Conservation (phyloP, 2,888 invertebrate species). For the Tholera decimalis region DNA sequence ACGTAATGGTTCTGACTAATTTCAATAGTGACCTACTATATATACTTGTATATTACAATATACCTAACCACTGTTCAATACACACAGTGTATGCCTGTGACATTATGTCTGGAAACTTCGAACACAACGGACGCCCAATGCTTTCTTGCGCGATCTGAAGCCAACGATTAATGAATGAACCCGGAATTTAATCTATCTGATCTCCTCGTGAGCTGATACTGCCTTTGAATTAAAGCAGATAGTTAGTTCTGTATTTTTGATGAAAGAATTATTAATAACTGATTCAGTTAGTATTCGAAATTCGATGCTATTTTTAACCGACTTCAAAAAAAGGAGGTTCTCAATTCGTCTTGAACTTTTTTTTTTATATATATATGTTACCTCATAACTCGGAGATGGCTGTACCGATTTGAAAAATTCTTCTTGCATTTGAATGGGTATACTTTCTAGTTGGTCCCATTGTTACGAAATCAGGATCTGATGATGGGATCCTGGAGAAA, state of each 20-base stretch:
- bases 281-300: background rate
- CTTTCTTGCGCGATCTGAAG: slow-evolving; percentile 39
- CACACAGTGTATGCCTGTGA: slow-evolving; percentile 17
- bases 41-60: background rate
- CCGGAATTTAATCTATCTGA: slow-evolving; percentile 39
- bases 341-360: too few relatives aligned
- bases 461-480: too few relatives aligned
- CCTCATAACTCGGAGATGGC: too few relatives aligned
- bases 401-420: too few relatives aligned
- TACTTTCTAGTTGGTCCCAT: too few relatives aligned
- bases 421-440: too few relatives aligned
- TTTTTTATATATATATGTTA: too few relatives aligned
- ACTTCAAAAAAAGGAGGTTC: too few relatives aligned
- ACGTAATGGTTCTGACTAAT: too few relatives aligned
- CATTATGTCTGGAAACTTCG: slow-evolving; percentile 35
- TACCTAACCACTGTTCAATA: background rate
- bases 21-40: too few relatives aligned
- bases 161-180: slow-evolving; percentile 50
- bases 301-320: too few relatives aligned
- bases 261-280: background rate
- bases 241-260: background rate
- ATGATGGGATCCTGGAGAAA: too few relatives aligned
- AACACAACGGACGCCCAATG: slow-evolving; percentile 33
- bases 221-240: slow-evolving; percentile 3
- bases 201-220: background rate